phyloP scores from a whole-genome alignment of 2,797 vertebrate species.

The Phrynocephalus guinanensis region DNA sequence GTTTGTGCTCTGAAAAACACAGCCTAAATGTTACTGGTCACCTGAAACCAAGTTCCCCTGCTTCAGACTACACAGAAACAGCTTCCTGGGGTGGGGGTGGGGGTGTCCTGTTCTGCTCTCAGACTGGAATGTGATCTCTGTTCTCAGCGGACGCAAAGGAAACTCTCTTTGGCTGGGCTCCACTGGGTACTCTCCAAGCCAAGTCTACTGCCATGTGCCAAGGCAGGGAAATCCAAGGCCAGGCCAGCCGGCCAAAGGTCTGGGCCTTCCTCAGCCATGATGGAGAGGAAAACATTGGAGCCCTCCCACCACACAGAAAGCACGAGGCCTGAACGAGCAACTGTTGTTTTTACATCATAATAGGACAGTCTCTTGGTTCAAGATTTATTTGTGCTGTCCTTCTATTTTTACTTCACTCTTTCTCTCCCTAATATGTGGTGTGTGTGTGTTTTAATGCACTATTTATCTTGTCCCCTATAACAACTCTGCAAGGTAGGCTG shows the following conservation, averaged over 20 bases:
- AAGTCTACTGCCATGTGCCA: constrained; percentile 16
- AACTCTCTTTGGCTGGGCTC: constrained; percentile 18
- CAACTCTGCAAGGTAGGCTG: not conserved
- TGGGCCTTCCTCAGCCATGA: not conserved
- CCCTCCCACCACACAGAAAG: not conserved
- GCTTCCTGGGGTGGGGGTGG: not conserved
- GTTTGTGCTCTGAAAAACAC: not conserved
- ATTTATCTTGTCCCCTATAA: not conserved
- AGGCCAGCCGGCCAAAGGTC: not conserved
- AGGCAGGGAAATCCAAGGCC: constrained; percentile 2
- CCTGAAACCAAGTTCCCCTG: not conserved
- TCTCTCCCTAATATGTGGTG: no score
- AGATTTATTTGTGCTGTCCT: not conserved
- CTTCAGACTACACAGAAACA: not conserved
- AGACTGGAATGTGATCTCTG: constrained; percentile 35
- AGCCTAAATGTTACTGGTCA: not conserved
- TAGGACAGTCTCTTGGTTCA: not conserved
- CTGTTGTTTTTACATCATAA: not conserved
- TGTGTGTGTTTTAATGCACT: no score
- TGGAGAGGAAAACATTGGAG: not conserved
- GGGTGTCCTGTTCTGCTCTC: constrained; percentile 10
- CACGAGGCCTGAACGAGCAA: not conserved
- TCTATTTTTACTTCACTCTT: not conserved
- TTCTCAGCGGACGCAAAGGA: constrained; percentile 12
- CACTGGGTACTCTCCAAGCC: constrained; percentile 16